Conservation (phyloP, 30 jellyfish, hydroid and myxozoan species). For the Turritopsis dohrnii region DNA sequence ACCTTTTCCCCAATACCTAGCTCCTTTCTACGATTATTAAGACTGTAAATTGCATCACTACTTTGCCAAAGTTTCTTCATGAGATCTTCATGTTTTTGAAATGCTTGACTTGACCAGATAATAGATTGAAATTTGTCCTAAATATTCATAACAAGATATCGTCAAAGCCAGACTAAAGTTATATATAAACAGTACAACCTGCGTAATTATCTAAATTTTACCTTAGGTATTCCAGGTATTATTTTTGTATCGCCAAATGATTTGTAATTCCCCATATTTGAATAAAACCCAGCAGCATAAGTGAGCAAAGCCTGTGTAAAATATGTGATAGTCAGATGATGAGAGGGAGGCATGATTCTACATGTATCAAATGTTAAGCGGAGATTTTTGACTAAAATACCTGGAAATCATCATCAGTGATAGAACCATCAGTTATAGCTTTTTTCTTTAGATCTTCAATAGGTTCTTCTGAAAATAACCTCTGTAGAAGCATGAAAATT, state of each 20-base stretch:
- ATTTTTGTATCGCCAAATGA: conserved; percentile 89
- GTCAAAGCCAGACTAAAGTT: no score
- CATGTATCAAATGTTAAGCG: no score
- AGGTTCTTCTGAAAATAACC: conserved; percentile 49
- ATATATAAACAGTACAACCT: neutral
- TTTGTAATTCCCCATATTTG: conserved; percentile 86
- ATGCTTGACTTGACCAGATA: conserved; percentile 67
- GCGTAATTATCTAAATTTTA: neutral
- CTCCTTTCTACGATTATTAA: conserved; percentile 47
- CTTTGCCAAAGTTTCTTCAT: conserved; percentile 75
- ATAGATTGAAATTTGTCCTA: conserved; percentile 48
- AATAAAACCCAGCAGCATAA: conserved; percentile 81
- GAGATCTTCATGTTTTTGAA: conserved; percentile 40
- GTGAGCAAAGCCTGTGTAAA: conserved; percentile 64
- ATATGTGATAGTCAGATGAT: no score
- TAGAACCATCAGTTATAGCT: conserved; percentile 50
- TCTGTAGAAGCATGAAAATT: conserved; percentile 61
- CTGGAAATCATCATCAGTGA: conserved; percentile 71
- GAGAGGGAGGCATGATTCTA: no score
- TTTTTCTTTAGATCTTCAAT: conserved; percentile 43
- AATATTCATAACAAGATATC: neutral
- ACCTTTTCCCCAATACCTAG: conserved; percentile 79
- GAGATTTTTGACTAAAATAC: no score
- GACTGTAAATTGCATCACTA: conserved; percentile 47
- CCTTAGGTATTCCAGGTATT: conserved; percentile 73